Evolutionary conservation across 2,888 invertebrate species (phyloP).

Genomic region (Trachelus tabidus): DNA sequence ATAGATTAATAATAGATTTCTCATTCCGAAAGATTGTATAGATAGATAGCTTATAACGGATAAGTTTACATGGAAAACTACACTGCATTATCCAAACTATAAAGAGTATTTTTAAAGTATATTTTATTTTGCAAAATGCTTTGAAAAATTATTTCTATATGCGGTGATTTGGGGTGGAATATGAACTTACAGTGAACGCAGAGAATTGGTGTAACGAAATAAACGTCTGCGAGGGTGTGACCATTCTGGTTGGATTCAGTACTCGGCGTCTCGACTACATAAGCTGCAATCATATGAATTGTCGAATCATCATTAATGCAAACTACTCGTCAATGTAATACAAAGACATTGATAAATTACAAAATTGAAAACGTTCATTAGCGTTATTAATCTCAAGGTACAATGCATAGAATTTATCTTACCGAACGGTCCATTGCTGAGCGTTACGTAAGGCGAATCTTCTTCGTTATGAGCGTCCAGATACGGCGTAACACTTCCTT

Average conservation of each 20-base stretch:
- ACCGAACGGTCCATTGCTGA: conserved; percentile 62
- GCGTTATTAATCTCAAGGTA: not conserved
- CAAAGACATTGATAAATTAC: not conserved
- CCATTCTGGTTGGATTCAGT: conserved; percentile 47
- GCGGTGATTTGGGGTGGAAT: too few relatives aligned
- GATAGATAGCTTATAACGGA: too few relatives aligned
- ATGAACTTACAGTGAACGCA: conserved; percentile 70
- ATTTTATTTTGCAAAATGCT: too few relatives aligned
- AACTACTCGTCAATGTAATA: not conserved
- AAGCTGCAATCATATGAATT: conserved; percentile 44
- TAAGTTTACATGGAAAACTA: too few relatives aligned
- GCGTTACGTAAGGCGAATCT: conserved; percentile 62
- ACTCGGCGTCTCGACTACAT: conserved; percentile 52
- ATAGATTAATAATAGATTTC: conserved; percentile 4
- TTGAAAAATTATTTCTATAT: too few relatives aligned
- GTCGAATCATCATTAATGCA: conserved; percentile 8
- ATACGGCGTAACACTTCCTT: conserved; percentile 62
- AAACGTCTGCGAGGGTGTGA: conserved; percentile 68
- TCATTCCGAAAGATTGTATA: not conserved
- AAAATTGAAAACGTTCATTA: too few relatives aligned
- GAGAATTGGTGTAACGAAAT: conserved; percentile 69
- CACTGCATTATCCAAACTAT: too few relatives aligned
- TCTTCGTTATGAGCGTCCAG: conserved; percentile 61
- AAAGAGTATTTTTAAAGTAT: too few relatives aligned
- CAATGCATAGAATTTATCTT: conserved; percentile 20